Percentiles rank a stretch among this genome's conserved stretches.
phyloP scores from a whole-genome alignment of 2,888 invertebrate genomes.

The Aradus depressus region DNA sequence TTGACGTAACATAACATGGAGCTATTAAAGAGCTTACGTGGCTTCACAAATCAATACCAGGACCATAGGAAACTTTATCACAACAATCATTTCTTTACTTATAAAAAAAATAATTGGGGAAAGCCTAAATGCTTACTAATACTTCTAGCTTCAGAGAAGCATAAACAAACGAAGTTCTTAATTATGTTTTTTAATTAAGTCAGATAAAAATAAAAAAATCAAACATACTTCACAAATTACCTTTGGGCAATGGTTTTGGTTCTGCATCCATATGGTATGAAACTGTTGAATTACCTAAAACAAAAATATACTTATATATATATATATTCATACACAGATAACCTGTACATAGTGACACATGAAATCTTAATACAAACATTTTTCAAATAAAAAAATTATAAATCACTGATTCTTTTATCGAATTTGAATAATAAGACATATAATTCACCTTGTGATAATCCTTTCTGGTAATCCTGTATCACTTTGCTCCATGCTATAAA shows the following conservation, averaged over 20 bases:
- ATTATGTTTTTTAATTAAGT: background rate
- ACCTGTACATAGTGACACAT: background rate
- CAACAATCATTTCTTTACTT: too few species aligned
- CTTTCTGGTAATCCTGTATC: conserved; percentile 21
- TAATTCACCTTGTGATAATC: conserved; percentile 15
- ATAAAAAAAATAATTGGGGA: too few species aligned
- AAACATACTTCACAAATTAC: conserved; percentile 16
- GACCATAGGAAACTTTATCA: too few species aligned
- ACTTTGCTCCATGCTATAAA: conserved; percentile 23
- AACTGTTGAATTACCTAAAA: conserved; percentile 25
- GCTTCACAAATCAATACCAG: too few species aligned
- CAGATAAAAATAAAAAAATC: background rate
- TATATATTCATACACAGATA: background rate
- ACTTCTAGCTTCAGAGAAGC: background rate
- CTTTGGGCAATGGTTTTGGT: conserved; percentile 26
- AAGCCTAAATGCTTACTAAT: background rate
- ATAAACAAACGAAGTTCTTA: background rate
- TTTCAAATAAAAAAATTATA: too few species aligned
- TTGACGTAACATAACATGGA: too few species aligned
- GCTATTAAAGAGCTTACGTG: too few species aligned
- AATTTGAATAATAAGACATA: too few species aligned
- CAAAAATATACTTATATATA: conserved; percentile 4
- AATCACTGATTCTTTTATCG: too few species aligned
- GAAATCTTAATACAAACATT: background rate
- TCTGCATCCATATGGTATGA: conserved; percentile 26